Evolutionary conservation across 2,888 invertebrate genomes (phyloP), one percentile per base, ranked within the genome.

Genomic region (Stictocephala bisonia): DNA sequence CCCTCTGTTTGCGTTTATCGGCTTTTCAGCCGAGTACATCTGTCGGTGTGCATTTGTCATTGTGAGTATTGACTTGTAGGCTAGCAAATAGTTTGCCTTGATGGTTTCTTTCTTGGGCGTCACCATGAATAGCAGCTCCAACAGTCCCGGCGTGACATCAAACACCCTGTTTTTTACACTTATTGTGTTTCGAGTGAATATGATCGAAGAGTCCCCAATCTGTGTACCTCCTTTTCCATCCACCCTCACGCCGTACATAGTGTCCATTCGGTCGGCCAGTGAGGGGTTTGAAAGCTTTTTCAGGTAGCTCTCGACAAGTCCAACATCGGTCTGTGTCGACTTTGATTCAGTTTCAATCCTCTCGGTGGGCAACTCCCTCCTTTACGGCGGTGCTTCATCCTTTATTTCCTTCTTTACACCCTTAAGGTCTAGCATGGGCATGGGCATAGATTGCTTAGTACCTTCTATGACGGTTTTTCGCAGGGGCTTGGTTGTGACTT

Each of bases 161-260:
- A 18, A 68, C 15, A 15, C 13, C n/a, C 50, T 44, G n/a, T 27
- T 24, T n/a, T 48, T 15, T 9, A 68, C 29, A 11, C 18, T 29
- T 9, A 68, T 24, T 11, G 48, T 44, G 9, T 44, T 11, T 15
- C 29, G 20, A 2, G 9, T 29, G 20, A 68, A 27, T 1, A 24
- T 13, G 9, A 68, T 20, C 9, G 48, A 18, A 2, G 24, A 44
- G 20, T 68, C 50, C 0, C 68, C 68, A 68, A 68, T 68, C n/a
- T 24, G 2, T 4, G n/a, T 13, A 6, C 26, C 26, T 26, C 50
- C 29, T 15, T 3, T 9, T 20, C 26, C 26, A 18, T 66, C 26
- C 18, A 22, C 6, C 13, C 15, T 40, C 13, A 41, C 15, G 9
- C 18, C 44, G 13, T 20, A 41, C 9, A 11, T 26, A n/a, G 9